Conservation (phyloP, 2,888 invertebrate genomes). For the Chrysodeixis includens region DNA sequence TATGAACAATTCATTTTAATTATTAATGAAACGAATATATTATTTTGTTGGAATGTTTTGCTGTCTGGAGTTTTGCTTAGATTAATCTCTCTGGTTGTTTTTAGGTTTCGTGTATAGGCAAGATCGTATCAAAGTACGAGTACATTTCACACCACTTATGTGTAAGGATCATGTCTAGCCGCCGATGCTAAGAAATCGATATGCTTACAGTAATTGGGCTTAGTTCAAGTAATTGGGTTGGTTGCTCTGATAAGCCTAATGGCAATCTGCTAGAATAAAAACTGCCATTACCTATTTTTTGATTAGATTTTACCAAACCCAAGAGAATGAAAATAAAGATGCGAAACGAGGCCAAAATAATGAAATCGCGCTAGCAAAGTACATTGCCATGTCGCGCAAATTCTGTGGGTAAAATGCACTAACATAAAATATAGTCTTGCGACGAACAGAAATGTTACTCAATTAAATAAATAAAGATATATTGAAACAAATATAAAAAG, state of each 20-base stretch:
- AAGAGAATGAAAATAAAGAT: neutral
- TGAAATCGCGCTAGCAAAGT: constrained; percentile 1
- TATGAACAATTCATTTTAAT: constrained; percentile 5
- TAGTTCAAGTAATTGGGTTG: neutral
- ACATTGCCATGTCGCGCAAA: constrained; percentile 1
- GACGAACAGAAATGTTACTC: neutral
- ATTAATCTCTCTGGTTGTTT: neutral
- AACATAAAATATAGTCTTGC: neutral
- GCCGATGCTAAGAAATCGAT: neutral
- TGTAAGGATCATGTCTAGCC: neutral
- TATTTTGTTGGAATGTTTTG: neutral
- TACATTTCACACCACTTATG: neutral
- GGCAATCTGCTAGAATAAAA: constrained; percentile 2
- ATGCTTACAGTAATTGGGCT: neutral
- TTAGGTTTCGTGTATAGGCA: neutral
- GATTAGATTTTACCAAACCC: constrained; percentile 1
- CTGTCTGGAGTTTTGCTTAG: neutral
- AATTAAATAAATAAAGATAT: constrained; percentile 4
- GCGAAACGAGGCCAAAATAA: constrained; percentile 4
- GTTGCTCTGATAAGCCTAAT: neutral
- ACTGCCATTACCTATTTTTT: neutral
- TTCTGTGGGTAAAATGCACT: neutral
- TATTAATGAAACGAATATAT: constrained; percentile 3
- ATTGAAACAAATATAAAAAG: constrained; percentile 5
- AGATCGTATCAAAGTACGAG: neutral